These are phyloP conservation scores for Brenthis hecate DNA, from an alignment of 2,888 invertebrate species.

Conservation along the genomic window DNA sequence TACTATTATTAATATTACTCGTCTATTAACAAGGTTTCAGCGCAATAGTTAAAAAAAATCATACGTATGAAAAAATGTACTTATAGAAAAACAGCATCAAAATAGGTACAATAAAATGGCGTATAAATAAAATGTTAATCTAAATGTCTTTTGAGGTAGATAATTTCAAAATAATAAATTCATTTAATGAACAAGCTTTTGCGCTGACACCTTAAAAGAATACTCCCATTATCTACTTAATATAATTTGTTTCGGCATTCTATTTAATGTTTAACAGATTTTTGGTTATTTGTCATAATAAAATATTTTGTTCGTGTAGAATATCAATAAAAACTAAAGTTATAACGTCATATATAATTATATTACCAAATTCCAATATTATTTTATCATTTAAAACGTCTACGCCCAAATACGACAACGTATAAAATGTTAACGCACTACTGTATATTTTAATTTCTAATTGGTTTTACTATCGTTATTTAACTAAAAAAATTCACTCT, in stretches of 20 bases:
- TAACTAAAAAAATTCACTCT: too few relatives aligned
- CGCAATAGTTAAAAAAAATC: neutral
- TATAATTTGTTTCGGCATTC: neutral
- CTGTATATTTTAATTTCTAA: too few relatives aligned
- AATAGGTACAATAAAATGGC: neutral
- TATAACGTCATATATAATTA: slow-evolving; percentile 1
- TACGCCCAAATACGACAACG: too few relatives aligned
- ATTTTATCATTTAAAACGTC: too few relatives aligned
- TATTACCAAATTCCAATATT: neutral
- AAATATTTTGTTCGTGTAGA: slow-evolving; percentile 5
- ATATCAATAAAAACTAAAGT: neutral
- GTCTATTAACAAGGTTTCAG: slow-evolving; percentile 1
- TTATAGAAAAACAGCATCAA: too few relatives aligned
- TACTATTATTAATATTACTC: neutral
- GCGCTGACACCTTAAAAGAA: neutral
- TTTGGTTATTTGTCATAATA: slow-evolving; percentile 8
- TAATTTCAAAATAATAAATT: slow-evolving; percentile 2
- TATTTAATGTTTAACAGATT: slow-evolving; percentile 1
- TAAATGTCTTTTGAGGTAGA: slow-evolving; percentile 12
- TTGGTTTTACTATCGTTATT: too few relatives aligned
- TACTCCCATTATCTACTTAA: neutral
- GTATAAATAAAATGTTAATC: neutral
- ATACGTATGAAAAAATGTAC: neutral
- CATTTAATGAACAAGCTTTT: neutral
- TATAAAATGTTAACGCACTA: too few relatives aligned